Conservation (phyloP, 2,888 invertebrate genomes). For the Eristalis tenax region DNA sequence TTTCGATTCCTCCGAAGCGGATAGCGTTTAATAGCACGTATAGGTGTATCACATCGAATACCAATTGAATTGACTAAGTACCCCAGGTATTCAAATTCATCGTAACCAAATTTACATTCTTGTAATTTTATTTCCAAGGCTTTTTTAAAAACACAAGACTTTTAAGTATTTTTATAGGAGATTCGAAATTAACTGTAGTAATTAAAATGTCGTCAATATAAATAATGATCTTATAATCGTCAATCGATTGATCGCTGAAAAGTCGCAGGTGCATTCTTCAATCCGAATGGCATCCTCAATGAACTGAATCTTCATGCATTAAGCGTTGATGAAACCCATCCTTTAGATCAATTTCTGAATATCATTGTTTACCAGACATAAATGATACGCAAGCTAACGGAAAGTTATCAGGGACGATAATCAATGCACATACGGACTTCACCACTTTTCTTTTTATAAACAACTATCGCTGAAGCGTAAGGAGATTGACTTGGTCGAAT, state of each 20-base stretch:
- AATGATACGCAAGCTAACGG: no score
- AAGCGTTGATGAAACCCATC: no score
- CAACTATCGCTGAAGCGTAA: conserved; percentile 26
- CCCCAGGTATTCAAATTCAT: conserved; percentile 39
- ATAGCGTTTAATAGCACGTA: conserved; percentile 45
- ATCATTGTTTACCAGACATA: no score
- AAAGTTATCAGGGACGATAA: no score
- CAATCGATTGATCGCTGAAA: no score
- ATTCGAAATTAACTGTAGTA: not conserved
- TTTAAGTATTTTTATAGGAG: not conserved
- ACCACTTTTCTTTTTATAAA: conserved; percentile 27
- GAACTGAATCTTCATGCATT: no score
- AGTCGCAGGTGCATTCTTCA: no score
- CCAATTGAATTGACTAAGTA: conserved; percentile 27
- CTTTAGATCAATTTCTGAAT: no score
- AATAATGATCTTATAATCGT: no score
- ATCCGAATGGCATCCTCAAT: no score
- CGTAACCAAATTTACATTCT: conserved; percentile 12
- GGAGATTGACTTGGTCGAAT: conserved; percentile 31
- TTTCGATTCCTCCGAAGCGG: conserved; percentile 62
- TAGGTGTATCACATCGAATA: conserved; percentile 6
- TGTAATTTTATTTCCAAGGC: conserved; percentile 10
- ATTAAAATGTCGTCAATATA: conserved; percentile 47
- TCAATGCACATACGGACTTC: conserved; percentile 17
- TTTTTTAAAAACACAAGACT: conserved; percentile 27